A percentile compares a stretch with the other conserved stretches of the same genome.
phyloP scores from a whole-genome alignment of 2,797 vertebrate genomes.

The Simalia tracyae region DNA sequence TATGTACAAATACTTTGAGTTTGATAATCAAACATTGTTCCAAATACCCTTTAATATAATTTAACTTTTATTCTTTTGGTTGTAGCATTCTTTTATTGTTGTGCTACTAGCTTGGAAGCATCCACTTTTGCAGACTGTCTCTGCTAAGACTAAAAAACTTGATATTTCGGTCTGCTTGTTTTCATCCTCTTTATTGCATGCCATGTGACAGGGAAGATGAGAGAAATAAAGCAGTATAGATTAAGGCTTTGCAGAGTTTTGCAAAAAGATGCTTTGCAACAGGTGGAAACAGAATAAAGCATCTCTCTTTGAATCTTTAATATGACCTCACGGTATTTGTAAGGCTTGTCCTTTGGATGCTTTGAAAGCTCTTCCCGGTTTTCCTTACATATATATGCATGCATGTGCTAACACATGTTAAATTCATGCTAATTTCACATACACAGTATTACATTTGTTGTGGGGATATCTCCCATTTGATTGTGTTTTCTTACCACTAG shows the following conservation, averaged over 20 bases:
- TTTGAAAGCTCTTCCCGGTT: background rate
- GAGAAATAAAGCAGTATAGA: background rate
- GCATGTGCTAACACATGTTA: background rate
- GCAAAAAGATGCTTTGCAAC: background rate
- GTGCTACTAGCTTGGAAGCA: constrained; percentile 4
- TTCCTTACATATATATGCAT: background rate
- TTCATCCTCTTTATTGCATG: background rate
- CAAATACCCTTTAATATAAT: background rate
- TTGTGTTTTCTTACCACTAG: background rate
- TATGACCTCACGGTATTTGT: background rate
- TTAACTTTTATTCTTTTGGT: background rate
- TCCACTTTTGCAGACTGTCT: constrained; percentile 13
- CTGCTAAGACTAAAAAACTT: background rate
- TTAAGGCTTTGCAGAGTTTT: background rate
- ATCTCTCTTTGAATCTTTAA: background rate
- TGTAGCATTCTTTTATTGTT: background rate
- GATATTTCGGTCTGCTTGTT: background rate
- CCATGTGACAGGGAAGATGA: background rate
- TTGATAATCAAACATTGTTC: constrained; percentile 3
- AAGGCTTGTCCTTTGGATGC: background rate
- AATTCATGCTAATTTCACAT: background rate
- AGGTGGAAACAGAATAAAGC: background rate
- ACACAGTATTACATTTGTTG: background rate
- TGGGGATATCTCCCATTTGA: fast-evolving
- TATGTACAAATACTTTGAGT: background rate